A percentile compares a stretch with the other conserved stretches of the same genome.
phyloP scores from a whole-genome alignment of 92 coral and sea anemone species.

The Parazoanthus darwini region DNA sequence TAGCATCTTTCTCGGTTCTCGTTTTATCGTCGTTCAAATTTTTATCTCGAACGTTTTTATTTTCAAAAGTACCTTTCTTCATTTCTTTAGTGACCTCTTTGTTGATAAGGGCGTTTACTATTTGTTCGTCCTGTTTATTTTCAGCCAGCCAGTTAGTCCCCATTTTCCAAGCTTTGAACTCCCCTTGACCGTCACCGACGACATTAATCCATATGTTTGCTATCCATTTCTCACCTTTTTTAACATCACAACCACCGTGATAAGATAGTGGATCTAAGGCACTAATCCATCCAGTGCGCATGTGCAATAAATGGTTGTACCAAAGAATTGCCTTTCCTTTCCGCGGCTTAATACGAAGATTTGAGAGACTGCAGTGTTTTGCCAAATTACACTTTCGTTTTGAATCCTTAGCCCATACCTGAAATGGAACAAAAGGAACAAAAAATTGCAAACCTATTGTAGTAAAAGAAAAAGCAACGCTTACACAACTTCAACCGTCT shows the following conservation, averaged over 20 bases:
- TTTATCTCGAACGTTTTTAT: constrained; percentile 42
- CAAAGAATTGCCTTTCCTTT: constrained; percentile 88
- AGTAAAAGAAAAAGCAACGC: not conserved
- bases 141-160: constrained; percentile 80
- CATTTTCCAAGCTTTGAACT: constrained; percentile 85
- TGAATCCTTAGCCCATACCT: constrained; percentile 87
- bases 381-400: constrained; percentile 81
- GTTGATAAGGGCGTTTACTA: constrained; percentile 56
- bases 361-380: constrained; percentile 74
- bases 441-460: not conserved
- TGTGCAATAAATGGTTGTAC: constrained; percentile 85
- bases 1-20: not conserved
- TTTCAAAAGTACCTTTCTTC: constrained; percentile 52
- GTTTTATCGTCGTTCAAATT: not conserved
- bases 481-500: no score
- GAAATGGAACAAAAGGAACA: not conserved
- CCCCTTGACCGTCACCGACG: constrained; percentile 79
- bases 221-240: constrained; percentile 88
- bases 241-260: constrained; percentile 89
- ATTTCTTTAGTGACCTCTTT: constrained; percentile 40
- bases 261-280: constrained; percentile 79
- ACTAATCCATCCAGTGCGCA: constrained; percentile 74
- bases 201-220: constrained; percentile 91
- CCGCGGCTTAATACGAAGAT: constrained; percentile 74
- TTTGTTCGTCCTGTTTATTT: constrained; percentile 64